A percentile compares a stretch with the other conserved stretches of the same genome.
Evolutionary conservation across 2,113 vertebrate genomes (phyloP).

Genomic region (Crotalus viridis): DNA sequence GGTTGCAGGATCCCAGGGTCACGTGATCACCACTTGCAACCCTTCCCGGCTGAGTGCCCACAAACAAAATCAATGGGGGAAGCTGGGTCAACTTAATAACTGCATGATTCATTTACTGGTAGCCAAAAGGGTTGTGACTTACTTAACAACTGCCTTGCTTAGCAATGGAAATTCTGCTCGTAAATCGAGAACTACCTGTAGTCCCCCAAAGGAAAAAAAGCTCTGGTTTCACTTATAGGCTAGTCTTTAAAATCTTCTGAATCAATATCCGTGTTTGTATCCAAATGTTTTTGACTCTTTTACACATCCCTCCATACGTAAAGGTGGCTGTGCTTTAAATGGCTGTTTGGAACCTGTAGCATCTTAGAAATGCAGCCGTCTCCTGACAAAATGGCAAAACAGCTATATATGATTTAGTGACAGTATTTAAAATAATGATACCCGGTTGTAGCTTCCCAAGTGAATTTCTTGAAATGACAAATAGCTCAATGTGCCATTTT

Average conservation of each 20-base stretch:
- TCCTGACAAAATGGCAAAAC: not conserved
- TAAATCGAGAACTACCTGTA: too few relatives aligned
- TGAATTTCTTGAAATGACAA: constrained; percentile 26
- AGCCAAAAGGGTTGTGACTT: not conserved
- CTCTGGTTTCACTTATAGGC: not conserved
- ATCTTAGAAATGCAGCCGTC: not conserved
- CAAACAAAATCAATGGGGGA: too few relatives aligned
- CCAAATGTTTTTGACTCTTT: not conserved
- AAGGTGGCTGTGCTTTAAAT: not conserved
- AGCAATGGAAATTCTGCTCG: not conserved
- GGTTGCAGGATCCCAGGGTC: too few relatives aligned
- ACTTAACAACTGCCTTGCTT: not conserved
- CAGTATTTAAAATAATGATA: constrained; percentile 17
- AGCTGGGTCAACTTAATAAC: too few relatives aligned
- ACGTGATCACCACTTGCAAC: too few relatives aligned
- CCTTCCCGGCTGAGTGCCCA: too few relatives aligned
- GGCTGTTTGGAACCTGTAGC: not conserved
- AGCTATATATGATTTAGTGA: not conserved
- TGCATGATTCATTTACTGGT: not conserved
- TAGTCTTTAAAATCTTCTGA: not conserved
- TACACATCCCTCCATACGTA: not conserved
- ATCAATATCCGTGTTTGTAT: not conserved
- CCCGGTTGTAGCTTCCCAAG: not conserved
- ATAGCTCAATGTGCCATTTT: not conserved
- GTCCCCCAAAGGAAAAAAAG: too few relatives aligned